A percentile compares a stretch with the other conserved stretches of the same genome.
Conservation (phyloP, 2,797 vertebrate genomes). For the Apogon hyalosoma region DNA sequence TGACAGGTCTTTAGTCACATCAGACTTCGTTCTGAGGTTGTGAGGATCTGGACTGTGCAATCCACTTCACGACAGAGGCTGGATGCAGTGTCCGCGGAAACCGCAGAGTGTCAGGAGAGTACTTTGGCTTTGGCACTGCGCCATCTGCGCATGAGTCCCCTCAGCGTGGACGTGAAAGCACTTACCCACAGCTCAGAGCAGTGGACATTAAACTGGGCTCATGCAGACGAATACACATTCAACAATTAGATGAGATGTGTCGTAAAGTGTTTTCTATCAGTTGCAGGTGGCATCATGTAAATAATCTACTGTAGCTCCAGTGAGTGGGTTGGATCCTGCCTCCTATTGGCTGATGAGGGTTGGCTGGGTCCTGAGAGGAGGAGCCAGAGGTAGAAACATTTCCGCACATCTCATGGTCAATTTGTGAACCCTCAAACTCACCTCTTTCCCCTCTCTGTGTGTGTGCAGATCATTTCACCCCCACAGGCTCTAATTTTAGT, state of each 20-base stretch:
- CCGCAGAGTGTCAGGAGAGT: conserved; percentile 77
- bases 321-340: background rate
- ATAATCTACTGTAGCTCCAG: background rate
- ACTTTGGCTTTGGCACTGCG: conserved; percentile 63
- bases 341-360: conserved; percentile 30
- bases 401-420: conserved; percentile 79
- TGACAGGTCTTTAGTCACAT: too few relatives aligned
- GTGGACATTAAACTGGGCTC: background rate
- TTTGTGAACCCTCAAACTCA: conserved; percentile 34
- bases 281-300: background rate
- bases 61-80: background rate
- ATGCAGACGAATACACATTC: background rate
- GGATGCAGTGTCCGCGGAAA: conserved; percentile 65
- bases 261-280: background rate
- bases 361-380: conserved; percentile 49
- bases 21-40: too few relatives aligned
- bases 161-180: background rate
- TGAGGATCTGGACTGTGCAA: conserved; percentile 1
- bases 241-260: too few relatives aligned
- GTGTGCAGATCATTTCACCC: background rate
- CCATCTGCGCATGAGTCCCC: conserved; percentile 22
- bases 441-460: background rate
- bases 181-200: background rate
- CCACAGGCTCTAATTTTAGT: too few relatives aligned
- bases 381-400: conserved; percentile 61